Evolutionary conservation across 2,888 invertebrate species (phyloP).

Genomic region (Heliconius charithonia): DNA sequence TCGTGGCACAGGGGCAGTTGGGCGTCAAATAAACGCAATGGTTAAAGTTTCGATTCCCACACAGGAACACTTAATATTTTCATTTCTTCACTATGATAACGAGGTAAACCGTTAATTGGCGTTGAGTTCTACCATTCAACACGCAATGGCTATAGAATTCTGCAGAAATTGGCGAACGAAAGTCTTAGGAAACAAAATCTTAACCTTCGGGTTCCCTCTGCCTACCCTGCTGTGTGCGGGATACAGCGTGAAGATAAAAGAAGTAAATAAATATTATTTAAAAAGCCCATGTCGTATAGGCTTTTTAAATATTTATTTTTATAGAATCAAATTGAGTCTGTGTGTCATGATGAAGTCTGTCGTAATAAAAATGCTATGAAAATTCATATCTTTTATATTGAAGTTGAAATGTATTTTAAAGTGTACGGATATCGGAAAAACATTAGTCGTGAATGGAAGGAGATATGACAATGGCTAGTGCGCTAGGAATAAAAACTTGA

Average conservation of each 20-base stretch:
- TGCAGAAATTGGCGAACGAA: not conserved
- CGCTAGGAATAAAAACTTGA: conserved; percentile 21
- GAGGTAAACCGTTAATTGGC: too few species aligned
- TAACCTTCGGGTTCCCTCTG: not conserved
- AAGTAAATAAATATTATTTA: too few species aligned
- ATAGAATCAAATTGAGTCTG: conserved; percentile 26
- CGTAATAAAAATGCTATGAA: conserved; percentile 54
- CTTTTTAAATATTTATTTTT: too few species aligned
- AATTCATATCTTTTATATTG: conserved; percentile 53
- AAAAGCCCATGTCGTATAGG: too few species aligned
- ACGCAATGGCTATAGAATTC: not conserved
- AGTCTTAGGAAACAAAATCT: not conserved
- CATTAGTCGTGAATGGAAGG: conserved; percentile 70
- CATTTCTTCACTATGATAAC: too few species aligned
- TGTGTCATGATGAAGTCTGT: conserved; percentile 36
- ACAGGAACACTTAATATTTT: too few species aligned
- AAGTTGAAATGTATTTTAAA: conserved; percentile 68
- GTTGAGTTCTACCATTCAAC: not conserved
- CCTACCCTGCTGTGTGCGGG: not conserved
- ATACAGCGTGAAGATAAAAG: not conserved
- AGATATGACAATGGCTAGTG: conserved; percentile 58
- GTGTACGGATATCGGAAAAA: conserved; percentile 73
- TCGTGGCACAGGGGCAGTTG: too few species aligned
- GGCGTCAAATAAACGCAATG: too few species aligned
- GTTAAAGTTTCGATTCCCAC: too few species aligned